phyloP scores from a whole-genome alignment of 30 jellyfish, hydroid and myxozoan species.

The Haliclystus octoradiatus region DNA sequence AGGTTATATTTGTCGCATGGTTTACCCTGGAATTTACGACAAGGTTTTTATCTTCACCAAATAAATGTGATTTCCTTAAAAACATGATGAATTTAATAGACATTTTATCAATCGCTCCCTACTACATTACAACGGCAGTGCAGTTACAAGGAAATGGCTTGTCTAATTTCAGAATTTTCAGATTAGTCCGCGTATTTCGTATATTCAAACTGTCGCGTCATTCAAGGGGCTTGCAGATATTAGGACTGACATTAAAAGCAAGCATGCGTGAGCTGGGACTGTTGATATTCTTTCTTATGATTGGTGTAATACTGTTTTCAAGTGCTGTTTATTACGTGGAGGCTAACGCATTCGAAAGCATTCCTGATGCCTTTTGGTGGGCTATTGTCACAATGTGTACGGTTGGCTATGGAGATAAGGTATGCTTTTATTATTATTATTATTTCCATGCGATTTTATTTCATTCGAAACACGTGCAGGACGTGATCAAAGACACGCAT shows the following conservation, averaged over 20 bases:
- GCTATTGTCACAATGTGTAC: slow-evolving; percentile 98
- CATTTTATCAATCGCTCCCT: slow-evolving; percentile 69
- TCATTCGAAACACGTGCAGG: background rate
- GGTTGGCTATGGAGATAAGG: slow-evolving; percentile 96
- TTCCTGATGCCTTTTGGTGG: slow-evolving; percentile 99
- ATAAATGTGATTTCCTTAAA: slow-evolving; percentile 51
- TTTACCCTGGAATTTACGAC: slow-evolving; percentile 68
- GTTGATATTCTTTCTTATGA: slow-evolving; percentile 63
- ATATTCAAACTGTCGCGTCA: slow-evolving; percentile 85
- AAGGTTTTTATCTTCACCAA: slow-evolving; percentile 66
- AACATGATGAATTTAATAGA: slow-evolving; percentile 64
- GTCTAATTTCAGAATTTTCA: slow-evolving; percentile 61
- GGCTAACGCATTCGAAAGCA: slow-evolving; percentile 56
- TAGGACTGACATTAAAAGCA: slow-evolving; percentile 79
- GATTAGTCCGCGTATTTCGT: slow-evolving; percentile 89
- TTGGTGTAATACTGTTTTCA: slow-evolving; percentile 78
- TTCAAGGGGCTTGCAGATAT: slow-evolving; percentile 83
- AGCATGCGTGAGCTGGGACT: slow-evolving; percentile 91
- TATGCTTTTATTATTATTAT: slow-evolving; percentile 1
- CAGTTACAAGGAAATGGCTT: slow-evolving; percentile 58
- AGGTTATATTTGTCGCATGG: slow-evolving; percentile 82
- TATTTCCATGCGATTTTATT: background rate
- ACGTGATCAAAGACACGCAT: too few relatives aligned
- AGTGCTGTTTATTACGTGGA: slow-evolving; percentile 85
- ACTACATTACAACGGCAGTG: slow-evolving; percentile 54